phyloP scores from a whole-genome alignment of 92 coral and sea anemone genomes.

The Zoanthus sansibaricus region DNA sequence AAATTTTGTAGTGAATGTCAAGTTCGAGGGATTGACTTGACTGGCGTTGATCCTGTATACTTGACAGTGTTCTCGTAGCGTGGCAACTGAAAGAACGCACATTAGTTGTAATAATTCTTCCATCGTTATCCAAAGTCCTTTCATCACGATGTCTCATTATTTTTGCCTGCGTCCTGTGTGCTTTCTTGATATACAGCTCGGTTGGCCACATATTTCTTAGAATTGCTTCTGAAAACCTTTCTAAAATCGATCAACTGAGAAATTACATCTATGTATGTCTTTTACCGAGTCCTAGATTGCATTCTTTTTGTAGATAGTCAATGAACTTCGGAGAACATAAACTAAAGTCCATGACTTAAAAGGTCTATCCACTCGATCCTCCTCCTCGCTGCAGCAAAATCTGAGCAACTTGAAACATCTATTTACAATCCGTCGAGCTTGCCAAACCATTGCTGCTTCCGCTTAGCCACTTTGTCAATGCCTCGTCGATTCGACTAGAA shows the following conservation, averaged over 20 bases:
- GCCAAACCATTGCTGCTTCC: too few relatives aligned
- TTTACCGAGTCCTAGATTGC: slow-evolving; percentile 14
- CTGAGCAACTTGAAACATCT: too few relatives aligned
- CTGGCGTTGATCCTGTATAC: slow-evolving; percentile 32
- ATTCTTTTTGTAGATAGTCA: neutral
- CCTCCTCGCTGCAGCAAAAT: too few relatives aligned
- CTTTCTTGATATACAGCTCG: slow-evolving; percentile 50
- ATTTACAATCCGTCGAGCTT: too few relatives aligned
- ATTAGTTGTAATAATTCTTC: too few relatives aligned
- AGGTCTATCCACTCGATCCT: too few relatives aligned
- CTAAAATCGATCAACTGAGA: slow-evolving; percentile 52
- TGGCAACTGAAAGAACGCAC: too few relatives aligned
- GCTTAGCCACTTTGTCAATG: too few relatives aligned
- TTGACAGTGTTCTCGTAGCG: neutral
- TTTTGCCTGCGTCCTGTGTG: neutral
- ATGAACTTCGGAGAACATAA: neutral
- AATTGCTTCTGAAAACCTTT: slow-evolving; percentile 35
- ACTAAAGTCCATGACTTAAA: too few relatives aligned
- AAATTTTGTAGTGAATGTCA: slow-evolving; percentile 56
- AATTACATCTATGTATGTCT: slow-evolving; percentile 48
- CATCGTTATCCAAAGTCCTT: slow-evolving; percentile 46
- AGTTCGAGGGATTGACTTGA: slow-evolving; percentile 35
- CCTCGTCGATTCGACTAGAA: too few relatives aligned
- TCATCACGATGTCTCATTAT: neutral
- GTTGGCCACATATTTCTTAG: slow-evolving; percentile 42